These are phyloP conservation scores for Cydia amplana DNA, from an alignment of 1,140 invertebrate genomes.

Conservation along the genomic window DNA sequence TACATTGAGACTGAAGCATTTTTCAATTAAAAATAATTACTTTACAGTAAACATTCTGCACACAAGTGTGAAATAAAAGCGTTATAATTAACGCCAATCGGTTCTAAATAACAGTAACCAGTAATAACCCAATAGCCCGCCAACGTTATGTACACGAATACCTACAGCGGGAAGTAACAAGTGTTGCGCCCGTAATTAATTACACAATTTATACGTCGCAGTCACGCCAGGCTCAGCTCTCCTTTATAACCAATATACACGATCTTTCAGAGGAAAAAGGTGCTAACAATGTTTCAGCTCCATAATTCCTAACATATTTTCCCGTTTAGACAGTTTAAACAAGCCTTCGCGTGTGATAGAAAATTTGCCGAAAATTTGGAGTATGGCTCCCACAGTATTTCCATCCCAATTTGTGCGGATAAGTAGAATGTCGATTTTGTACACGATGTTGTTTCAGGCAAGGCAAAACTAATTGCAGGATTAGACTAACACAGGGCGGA, in stretches of 20 bases:
- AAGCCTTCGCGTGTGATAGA: slow-evolving; percentile 14
- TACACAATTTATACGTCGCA: slow-evolving; percentile 36
- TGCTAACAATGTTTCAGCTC: slow-evolving; percentile 5
- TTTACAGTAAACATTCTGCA: neutral
- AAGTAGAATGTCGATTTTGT: slow-evolving; percentile 5
- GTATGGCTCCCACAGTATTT: neutral
- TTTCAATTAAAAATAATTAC: too few relatives aligned
- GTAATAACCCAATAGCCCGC: neutral
- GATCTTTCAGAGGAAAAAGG: slow-evolving; percentile 9
- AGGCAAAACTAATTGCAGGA: neutral
- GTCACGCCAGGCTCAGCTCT: slow-evolving; percentile 36
- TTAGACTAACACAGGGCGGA: neutral
- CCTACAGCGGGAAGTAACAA: slow-evolving; percentile 36
- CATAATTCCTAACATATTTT: slow-evolving; percentile 9
- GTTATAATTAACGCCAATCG: neutral
- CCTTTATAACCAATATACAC: slow-evolving; percentile 21
- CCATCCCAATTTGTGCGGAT: neutral
- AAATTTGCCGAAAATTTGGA: slow-evolving; percentile 23
- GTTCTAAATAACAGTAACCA: slow-evolving; percentile 13
- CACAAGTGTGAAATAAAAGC: neutral
- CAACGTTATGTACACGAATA: slow-evolving; percentile 12
- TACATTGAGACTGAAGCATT: too few relatives aligned
- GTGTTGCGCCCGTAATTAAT: slow-evolving; percentile 38
- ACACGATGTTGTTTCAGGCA: neutral
- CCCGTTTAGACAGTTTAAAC: neutral